Evolutionary conservation across 2,113 vertebrate genomes (phyloP).

Genomic region (Cyprinodon tularosa): DNA sequence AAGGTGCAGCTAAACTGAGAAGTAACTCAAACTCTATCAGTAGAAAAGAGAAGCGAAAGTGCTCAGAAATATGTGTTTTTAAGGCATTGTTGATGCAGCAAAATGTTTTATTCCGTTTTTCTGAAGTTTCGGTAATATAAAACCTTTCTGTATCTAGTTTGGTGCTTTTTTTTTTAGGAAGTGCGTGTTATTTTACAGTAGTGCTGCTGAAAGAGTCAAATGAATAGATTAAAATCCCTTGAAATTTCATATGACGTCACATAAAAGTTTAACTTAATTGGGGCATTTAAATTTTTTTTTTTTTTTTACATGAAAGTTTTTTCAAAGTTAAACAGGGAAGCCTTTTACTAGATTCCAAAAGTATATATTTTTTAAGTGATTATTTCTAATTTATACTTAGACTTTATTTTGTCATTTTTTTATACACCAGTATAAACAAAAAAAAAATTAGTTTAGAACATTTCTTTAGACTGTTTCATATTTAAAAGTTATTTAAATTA

Average conservation of each 20-base stretch:
- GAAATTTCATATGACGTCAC: not conserved
- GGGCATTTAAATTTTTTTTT: not conserved
- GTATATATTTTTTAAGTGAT: not conserved
- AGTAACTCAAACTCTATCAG: not conserved
- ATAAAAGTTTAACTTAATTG: not conserved
- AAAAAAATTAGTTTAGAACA: no score
- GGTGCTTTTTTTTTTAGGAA: no score
- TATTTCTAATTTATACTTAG: not conserved
- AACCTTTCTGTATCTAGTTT: not conserved
- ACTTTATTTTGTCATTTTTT: no score
- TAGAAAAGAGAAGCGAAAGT: constrained; percentile 7
- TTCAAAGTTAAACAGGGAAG: not conserved
- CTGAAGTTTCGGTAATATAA: not conserved
- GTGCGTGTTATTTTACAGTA: not conserved
- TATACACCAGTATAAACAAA: no score
- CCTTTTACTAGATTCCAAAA: not conserved
- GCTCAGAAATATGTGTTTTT: not conserved
- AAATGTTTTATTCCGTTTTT: not conserved
- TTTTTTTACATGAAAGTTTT: not conserved
- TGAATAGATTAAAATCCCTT: not conserved
- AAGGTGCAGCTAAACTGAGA: not conserved
- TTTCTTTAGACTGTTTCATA: no score
- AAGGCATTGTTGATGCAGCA: not conserved
- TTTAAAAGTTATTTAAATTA: no score
- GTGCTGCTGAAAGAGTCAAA: not conserved